phyloP scores from a whole-genome alignment of 2,113 vertebrate genomes.

The Clarias batrachus region DNA sequence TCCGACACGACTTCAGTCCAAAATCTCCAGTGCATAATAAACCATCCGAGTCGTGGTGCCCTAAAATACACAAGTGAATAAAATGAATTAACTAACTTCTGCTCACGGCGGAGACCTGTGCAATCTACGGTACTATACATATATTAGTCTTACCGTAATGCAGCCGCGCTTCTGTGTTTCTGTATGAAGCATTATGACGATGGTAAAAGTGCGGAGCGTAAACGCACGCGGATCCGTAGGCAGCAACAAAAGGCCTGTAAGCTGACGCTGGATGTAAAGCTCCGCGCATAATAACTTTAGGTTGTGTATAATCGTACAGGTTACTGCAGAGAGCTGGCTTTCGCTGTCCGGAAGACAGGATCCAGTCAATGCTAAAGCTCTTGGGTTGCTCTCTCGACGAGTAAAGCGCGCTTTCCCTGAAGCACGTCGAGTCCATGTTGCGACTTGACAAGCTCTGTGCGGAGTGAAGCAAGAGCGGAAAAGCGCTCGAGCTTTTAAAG shows the following conservation, averaged over 20 bases:
- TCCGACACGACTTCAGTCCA: conserved; percentile 41
- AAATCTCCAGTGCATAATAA: conserved; percentile 20
- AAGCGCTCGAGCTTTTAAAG: conserved; percentile 5
- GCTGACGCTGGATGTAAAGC: background rate
- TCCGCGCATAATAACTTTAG: conserved; percentile 1
- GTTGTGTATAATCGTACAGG: background rate
- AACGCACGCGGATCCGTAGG: background rate
- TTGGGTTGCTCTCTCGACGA: conserved; percentile 16
- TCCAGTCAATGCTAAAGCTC: conserved; percentile 50
- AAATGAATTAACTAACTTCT: background rate
- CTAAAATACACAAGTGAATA: background rate
- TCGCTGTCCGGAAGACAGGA: conserved; percentile 27
- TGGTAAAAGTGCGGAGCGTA: background rate
- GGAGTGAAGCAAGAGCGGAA: conserved; percentile 14
- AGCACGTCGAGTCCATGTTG: conserved; percentile 25
- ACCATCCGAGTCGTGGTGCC: background rate
- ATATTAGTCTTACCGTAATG: background rate
- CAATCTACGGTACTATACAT: background rate
- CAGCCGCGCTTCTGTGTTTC: background rate
- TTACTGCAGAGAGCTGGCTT: background rate
- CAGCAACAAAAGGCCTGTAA: background rate
- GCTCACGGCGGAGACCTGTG: background rate
- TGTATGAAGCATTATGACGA: background rate
- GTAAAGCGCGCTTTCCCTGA: background rate
- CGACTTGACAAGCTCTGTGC: background rate